Conservation (phyloP, 2,113 vertebrate genomes). For the Cynocephalus volans region DNA sequence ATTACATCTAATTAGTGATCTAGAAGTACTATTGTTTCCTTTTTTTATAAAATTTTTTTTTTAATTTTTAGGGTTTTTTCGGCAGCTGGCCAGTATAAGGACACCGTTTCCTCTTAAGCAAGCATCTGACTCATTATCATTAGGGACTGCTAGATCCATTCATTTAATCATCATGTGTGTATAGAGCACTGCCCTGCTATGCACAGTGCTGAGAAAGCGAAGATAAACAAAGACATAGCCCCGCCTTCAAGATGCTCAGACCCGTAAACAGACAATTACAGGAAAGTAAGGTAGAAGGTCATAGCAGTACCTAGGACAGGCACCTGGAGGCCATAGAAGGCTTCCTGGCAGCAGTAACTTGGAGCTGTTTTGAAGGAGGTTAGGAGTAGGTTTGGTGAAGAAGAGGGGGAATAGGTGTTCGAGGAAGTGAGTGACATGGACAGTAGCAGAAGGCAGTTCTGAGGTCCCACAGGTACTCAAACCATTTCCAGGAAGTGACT, state of each 20-base stretch:
- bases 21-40: neutral
- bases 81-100: no score
- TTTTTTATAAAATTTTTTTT: no score
- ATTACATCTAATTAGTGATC: conserved; percentile 37
- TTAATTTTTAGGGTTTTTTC: no score
- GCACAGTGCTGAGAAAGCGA: neutral
- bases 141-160: neutral
- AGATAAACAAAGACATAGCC: neutral
- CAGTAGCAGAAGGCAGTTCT: neutral
- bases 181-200: neutral
- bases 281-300: neutral
- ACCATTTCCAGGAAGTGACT: neutral
- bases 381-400: neutral
- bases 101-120: neutral
- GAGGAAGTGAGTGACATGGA: neutral
- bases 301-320: neutral
- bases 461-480: neutral
- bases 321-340: neutral
- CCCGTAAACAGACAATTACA: neutral
- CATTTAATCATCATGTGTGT: neutral
- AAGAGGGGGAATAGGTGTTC: neutral
- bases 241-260: neutral
- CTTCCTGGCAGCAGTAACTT: neutral
- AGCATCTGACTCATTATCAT: neutral
- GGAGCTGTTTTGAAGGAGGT: neutral